Evolutionary conservation across 2,888 invertebrate genomes (phyloP), one percentile per base, ranked within the genome.

Genomic region (Apocheima hispidaria): DNA sequence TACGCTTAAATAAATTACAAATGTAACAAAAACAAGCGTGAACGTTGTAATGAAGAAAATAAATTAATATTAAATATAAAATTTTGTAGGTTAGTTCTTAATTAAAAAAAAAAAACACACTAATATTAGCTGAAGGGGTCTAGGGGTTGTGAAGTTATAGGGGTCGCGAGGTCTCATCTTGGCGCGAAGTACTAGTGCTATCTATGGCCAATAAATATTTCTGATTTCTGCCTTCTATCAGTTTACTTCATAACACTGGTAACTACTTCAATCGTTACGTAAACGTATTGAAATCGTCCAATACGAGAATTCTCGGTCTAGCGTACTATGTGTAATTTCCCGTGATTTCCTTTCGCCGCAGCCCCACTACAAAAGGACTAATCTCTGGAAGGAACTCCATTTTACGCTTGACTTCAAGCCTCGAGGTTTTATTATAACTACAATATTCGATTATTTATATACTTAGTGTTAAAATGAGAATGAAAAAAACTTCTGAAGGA

Each of bases 321-420:
- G 66, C 74, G 75, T 80, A 78, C 75, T 76, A 81, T 75, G 73
- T 76, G 82, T 88, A 90, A 91, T 91, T 90, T 90, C 88, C 89
- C 84, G 78, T 78, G 83, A 88, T 87, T 86, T 88, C 87, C 88
- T 82, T 77, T 60, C 62, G 35, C 26, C 54, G 66, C 66, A 68
- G 73, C 61, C 72, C 69, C 68, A 72, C 73, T 73, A 86, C 86
- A 89, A 88, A 88, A 83, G 84, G 81, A 79, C 82, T 88, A 88
- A 90, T 89, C 86, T 83, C 71, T 81, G 81, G 75, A 83, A 85
- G 85, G 83, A 89, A 88, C 83, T 86, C 83, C 81, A 87, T 90
- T 90, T 85, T 79, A 84, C 83, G 84, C 82, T 86, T 85, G 84
- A 88, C 85, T 88, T 81, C 82, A 77, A 81, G 71, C 71, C 41